Evolutionary conservation across 2,797 vertebrate genomes (phyloP).

Genomic region (Urophycis tenuis): DNA sequence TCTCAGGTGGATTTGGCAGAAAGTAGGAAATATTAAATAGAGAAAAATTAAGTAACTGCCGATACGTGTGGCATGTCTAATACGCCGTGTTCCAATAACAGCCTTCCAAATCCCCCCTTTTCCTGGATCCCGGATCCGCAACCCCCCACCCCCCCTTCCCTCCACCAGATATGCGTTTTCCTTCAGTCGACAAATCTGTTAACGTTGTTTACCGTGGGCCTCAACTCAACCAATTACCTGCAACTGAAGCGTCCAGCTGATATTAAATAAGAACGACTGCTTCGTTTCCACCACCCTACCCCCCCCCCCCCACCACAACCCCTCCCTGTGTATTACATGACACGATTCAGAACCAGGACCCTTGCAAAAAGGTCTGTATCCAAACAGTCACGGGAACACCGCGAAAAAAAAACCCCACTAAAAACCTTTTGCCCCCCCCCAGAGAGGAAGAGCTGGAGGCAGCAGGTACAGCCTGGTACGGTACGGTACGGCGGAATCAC

Average conservation of each 20-base stretch:
- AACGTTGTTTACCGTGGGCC: neutral
- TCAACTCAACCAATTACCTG: neutral
- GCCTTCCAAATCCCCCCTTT: neutral
- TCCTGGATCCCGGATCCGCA: neutral
- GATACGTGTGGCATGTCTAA: slow-evolving; percentile 38
- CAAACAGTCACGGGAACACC: slow-evolving; percentile 9
- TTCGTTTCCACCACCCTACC: too few relatives aligned
- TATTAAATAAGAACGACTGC: neutral
- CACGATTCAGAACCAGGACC: neutral
- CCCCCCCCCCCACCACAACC: too few relatives aligned
- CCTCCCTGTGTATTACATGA: neutral
- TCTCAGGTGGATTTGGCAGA: slow-evolving; percentile 71
- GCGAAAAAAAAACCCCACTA: slow-evolving; percentile 29
- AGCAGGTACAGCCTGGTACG: slow-evolving; percentile 20
- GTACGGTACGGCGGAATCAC: too few relatives aligned
- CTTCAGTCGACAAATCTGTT: neutral
- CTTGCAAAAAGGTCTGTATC: slow-evolving; percentile 5
- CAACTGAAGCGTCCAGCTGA: neutral
- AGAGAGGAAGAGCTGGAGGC: slow-evolving; percentile 18
- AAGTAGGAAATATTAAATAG: slow-evolving; percentile 57
- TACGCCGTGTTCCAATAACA: neutral
- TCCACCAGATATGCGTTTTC: neutral
- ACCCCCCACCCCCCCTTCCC: too few relatives aligned
- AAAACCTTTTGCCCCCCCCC: too few relatives aligned
- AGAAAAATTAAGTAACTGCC: slow-evolving; percentile 54